Base-by-base conservation (phyloP, 2,888 invertebrate genomes). In the Ichneumoninae sp. region DNA sequence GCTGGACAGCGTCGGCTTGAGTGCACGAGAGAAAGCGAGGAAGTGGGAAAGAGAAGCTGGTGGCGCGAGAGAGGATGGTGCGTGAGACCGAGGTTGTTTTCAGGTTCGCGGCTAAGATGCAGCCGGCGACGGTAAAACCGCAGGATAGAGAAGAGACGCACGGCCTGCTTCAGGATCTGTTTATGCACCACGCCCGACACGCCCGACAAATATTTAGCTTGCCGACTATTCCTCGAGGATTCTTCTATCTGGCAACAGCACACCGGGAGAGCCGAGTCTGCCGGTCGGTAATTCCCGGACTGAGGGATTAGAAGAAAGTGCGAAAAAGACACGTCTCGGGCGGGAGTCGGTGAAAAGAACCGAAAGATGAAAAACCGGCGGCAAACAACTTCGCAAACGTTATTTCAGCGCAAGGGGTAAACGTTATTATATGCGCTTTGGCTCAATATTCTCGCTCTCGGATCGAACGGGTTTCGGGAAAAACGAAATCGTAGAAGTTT, bases 201-300 rank as follows among this genome's bases (percentile, higher is more conserved):
- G 92, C 91, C 91, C 91, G 92, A 92, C 92, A 93, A 93, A 93
- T 93, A 93, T 93, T 93, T 92, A 91, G 89, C 88, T 90, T 90
- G 87, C 88, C 83, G 78, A 69, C 84, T 81, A 57, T 88, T 57
- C 47, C 66, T 83, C 71, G 66, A 16, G 54, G 68, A 77, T 78
- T 75, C 76, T 83, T 83, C 63, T 83, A 83, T 85, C 85, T 87
- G 80, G 85, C 36, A 73, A 74, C 85, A 85, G 89, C 90, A 90
- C 89, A 89, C 90, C 52, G 66, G 83, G 71, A 76, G 70, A 73
- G 70, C n/a, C 66, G 13, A 65, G 83, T 83, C 71, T 8, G 75
- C 66, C 47, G 87, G 86, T 83, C 89, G 89, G 89, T 92, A 92
- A 93, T 92, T 88, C 92, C 87, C 89, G 85, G 87, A 87, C 89